phyloP scores from a whole-genome alignment of 2,113 vertebrate genomes.

The Pelvicachromis taeniatus region DNA sequence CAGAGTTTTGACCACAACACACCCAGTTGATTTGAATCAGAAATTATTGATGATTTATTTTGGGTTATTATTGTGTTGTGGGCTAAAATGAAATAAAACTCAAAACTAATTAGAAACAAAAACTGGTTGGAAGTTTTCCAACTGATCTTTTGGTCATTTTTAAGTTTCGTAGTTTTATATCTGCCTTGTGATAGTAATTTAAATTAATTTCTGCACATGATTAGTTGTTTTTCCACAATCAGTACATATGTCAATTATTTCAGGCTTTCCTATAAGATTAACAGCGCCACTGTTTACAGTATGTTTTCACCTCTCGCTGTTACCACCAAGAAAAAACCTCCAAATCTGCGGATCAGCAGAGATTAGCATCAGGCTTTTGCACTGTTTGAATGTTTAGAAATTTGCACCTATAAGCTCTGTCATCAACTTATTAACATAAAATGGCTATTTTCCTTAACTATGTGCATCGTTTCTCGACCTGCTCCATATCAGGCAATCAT shows the following conservation, averaged over 20 bases:
- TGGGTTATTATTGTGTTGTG: fast-evolving
- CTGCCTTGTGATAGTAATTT: no score
- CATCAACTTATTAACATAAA: neutral
- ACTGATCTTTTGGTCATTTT: neutral
- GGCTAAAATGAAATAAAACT: neutral
- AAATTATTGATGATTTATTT: fast-evolving
- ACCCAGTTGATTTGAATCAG: neutral
- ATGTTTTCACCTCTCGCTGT: neutral
- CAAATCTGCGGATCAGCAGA: neutral
- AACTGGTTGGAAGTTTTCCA: neutral
- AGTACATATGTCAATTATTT: neutral
- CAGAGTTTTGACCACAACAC: neutral
- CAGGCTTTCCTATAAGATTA: neutral
- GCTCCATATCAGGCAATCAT: neutral
- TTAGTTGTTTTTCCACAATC: fast-evolving
- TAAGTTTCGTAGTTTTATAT: no score
- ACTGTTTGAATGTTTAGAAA: neutral
- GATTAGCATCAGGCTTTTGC: neutral
- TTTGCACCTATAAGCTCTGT: neutral
- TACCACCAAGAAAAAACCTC: neutral
- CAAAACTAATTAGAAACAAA: fast-evolving
- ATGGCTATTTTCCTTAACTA: neutral
- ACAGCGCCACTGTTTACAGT: neutral
- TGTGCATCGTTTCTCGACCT: neutral
- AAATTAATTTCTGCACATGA: neutral